phyloP scores from a whole-genome alignment of 2,888 invertebrate genomes.

The Hedya salicella region DNA sequence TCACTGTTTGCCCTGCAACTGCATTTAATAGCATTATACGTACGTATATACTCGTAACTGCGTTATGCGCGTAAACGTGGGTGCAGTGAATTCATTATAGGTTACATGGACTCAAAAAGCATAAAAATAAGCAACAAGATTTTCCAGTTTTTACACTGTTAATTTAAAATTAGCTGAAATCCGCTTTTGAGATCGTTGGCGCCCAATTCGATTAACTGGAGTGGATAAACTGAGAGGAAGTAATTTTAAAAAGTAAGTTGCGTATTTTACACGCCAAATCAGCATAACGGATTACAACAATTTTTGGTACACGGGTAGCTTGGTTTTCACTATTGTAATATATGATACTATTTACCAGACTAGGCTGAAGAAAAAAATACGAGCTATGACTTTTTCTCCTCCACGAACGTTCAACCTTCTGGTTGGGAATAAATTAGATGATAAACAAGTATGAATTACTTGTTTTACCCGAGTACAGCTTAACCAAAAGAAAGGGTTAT shows the following conservation, averaged over 20 bases:
- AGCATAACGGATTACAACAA: too few relatives aligned
- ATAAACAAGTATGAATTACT: too few relatives aligned
- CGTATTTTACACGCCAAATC: not conserved
- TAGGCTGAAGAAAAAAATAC: too few relatives aligned
- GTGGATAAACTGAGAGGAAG: slow-evolving; percentile 3
- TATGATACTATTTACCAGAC: too few relatives aligned
- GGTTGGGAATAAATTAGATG: too few relatives aligned
- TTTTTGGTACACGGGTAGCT: too few relatives aligned
- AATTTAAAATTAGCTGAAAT: slow-evolving; percentile 14
- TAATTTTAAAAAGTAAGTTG: not conserved
- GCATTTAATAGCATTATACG: slow-evolving; percentile 30
- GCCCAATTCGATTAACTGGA: slow-evolving; percentile 9
- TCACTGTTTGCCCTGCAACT: slow-evolving; percentile 18
- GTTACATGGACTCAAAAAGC: not conserved
- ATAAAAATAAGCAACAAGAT: slow-evolving; percentile 10
- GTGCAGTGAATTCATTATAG: slow-evolving; percentile 15
- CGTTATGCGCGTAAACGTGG: not conserved
- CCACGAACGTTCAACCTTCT: too few relatives aligned
- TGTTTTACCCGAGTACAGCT: too few relatives aligned
- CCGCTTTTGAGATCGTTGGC: slow-evolving; percentile 5
- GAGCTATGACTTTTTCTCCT: too few relatives aligned
- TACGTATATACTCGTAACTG: not conserved
- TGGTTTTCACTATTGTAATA: too few relatives aligned
- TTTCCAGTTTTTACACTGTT: slow-evolving; percentile 18
- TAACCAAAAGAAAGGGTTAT: too few relatives aligned